A percentile compares a stretch with the other conserved stretches of the same genome.
phyloP scores from a whole-genome alignment of 35 echinoderm and acorn worm species.

The Acanthaster planci region DNA sequence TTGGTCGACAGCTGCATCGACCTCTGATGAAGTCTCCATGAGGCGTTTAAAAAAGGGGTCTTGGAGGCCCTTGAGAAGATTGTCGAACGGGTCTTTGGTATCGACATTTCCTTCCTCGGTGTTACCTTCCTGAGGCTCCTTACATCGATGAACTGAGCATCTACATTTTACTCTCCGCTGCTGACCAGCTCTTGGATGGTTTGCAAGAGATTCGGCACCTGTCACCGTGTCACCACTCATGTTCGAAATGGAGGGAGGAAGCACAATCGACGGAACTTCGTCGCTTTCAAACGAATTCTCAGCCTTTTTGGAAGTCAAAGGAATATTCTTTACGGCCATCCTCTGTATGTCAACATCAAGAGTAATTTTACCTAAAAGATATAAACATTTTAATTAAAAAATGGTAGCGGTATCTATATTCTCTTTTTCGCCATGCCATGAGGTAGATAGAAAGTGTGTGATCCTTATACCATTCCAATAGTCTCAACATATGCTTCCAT shows the following conservation, averaged over 20 bases:
- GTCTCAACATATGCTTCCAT: too few species aligned
- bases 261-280: neutral
- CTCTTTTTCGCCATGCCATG: too few species aligned
- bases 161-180: neutral
- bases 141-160: neutral
- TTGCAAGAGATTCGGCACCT: neutral
- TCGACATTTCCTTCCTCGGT: neutral
- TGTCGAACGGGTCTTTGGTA: neutral
- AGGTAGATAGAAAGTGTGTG: too few species aligned
- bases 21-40: neutral
- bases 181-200: neutral
- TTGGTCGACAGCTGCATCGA: slow-evolving; percentile 12
- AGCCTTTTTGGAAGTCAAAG: neutral
- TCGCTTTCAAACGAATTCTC: neutral
- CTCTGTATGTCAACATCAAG: slow-evolving; percentile 13
- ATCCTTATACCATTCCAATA: too few species aligned
- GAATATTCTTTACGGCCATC: neutral
- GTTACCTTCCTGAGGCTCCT: neutral
- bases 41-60: neutral
- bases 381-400: neutral
- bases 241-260: neutral
- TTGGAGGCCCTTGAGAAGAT: neutral
- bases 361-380: neutral
- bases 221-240: neutral
- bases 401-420: too few species aligned